Percentiles rank a stretch among this genome's conserved stretches.
These are phyloP conservation scores for Agrochola circellaris DNA, from an alignment of 2,888 invertebrate genomes.

Conservation along the genomic window DNA sequence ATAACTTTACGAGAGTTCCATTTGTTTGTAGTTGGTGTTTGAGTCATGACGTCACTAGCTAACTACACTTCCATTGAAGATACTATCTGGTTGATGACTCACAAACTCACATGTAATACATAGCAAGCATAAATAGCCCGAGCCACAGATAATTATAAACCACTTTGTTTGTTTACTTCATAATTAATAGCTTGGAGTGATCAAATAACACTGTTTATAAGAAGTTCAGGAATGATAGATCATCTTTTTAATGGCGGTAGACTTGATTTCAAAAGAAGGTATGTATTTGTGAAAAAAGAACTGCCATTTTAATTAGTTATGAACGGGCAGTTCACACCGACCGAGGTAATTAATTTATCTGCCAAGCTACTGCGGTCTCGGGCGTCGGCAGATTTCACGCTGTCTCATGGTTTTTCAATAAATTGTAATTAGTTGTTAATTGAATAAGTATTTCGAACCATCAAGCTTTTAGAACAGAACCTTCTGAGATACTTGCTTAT, in stretches of 20 bases:
- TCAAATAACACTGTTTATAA: slow-evolving; percentile 23
- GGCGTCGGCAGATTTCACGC: not conserved
- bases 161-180: slow-evolving; percentile 38
- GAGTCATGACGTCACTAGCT: slow-evolving; percentile 32
- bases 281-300: not conserved
- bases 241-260: slow-evolving; percentile 18
- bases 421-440: not conserved
- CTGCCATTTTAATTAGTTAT: not conserved
- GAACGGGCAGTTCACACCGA: not conserved
- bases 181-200: slow-evolving; percentile 30
- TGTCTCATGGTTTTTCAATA: not conserved
- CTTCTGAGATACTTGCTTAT: not conserved
- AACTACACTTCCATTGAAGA: slow-evolving; percentile 33
- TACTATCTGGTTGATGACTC: slow-evolving; percentile 39
- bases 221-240: slow-evolving; percentile 2
- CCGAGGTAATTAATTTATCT: slow-evolving; percentile 10
- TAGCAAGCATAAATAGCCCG: slow-evolving; percentile 32
- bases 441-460: not conserved
- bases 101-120: slow-evolving; percentile 3
- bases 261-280: not conserved
- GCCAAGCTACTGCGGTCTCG: no score
- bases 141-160: slow-evolving; percentile 44
- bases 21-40: not conserved
- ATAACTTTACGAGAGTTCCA: not conserved
- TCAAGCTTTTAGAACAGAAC: not conserved